These are phyloP conservation scores for Chrysaora quinquecirrha DNA, from an alignment of 30 jellyfish, hydroid and myxozoan species.

Conservation along the genomic window DNA sequence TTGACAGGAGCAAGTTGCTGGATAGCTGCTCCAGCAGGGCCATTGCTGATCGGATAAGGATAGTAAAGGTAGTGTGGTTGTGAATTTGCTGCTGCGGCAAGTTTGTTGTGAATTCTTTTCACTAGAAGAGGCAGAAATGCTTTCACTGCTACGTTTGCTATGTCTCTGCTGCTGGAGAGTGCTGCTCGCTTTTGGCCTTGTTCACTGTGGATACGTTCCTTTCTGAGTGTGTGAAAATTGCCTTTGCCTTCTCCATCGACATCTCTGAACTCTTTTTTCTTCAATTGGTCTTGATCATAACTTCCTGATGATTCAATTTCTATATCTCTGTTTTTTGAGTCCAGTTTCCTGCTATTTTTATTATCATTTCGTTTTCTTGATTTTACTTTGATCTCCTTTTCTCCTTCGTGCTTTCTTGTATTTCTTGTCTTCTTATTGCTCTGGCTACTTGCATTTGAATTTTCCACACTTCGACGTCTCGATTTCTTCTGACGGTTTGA, in stretches of 20 bases:
- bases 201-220: neutral
- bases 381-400: no score
- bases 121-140: slow-evolving; percentile 67
- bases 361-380: neutral
- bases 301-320: no score
- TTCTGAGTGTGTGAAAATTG: neutral
- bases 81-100: slow-evolving; percentile 37
- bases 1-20: slow-evolving; percentile 15
- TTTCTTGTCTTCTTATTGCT: neutral
- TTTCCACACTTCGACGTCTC: neutral
- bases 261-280: slow-evolving; percentile 9
- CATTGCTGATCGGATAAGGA: slow-evolving; percentile 18
- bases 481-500: neutral
- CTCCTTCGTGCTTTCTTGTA: neutral
- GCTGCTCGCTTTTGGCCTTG: neutral
- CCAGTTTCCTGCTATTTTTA: neutral
- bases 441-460: neutral
- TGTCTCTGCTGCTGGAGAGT: slow-evolving; percentile 21
- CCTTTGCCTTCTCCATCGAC: no score
- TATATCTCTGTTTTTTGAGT: neutral
- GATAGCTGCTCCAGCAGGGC: neutral
- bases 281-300: neutral
- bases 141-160: slow-evolving; percentile 77
- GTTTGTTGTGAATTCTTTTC: slow-evolving; percentile 41
- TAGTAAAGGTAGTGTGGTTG: slow-evolving; percentile 41